phyloP scores from a whole-genome alignment of 2,888 invertebrate genomes.

The Chromoteleia sp. region DNA sequence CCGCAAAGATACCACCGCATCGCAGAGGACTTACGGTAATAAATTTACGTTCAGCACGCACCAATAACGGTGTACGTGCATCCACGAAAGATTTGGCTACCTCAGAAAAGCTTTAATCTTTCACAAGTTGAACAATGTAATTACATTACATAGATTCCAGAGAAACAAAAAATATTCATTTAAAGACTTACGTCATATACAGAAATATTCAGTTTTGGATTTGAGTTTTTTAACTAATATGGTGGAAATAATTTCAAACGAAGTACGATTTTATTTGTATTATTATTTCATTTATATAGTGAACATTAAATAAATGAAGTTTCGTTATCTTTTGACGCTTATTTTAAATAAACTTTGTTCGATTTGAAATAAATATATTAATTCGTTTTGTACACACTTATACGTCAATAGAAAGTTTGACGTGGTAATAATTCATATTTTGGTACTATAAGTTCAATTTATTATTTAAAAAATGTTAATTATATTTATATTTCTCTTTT shows the following conservation, averaged over 20 bases:
- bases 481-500: no score
- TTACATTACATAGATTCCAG: background rate
- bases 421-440: no score
- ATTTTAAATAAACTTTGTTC: slow-evolving; percentile 5
- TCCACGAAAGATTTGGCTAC: slow-evolving; percentile 40
- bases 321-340: slow-evolving; percentile 15
- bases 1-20: slow-evolving; percentile 53
- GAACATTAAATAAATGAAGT: no score
- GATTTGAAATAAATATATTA: background rate
- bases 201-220: slow-evolving; percentile 13
- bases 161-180: background rate
- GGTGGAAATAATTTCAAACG: slow-evolving; percentile 14
- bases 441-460: no score
- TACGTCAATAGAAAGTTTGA: no score
- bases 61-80: slow-evolving; percentile 37
- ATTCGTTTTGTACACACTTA: no score
- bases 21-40: slow-evolving; percentile 51
- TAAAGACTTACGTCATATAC: slow-evolving; percentile 7
- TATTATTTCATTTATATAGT: no score
- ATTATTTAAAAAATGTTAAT: no score
- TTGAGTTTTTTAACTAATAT: no score
- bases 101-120: slow-evolving; percentile 5
- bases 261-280: no score
- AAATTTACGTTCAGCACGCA: slow-evolving; percentile 55
- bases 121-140: background rate